Evolutionary conservation across 2,113 vertebrate species (phyloP).

Genomic region (Scophthalmus maximus): DNA sequence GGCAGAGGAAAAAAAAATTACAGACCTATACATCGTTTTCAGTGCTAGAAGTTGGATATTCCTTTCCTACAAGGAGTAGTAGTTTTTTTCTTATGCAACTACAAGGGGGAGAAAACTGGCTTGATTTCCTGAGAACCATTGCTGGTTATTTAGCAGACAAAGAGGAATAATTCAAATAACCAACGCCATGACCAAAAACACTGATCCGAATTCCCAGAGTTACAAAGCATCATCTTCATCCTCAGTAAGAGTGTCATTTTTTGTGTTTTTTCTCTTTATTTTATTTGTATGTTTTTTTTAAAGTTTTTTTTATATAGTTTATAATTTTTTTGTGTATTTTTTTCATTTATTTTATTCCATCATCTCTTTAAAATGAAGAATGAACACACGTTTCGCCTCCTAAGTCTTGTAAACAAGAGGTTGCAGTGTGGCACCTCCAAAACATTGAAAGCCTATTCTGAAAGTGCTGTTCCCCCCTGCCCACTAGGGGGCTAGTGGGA

Average conservation of each 20-base stretch:
- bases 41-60: constrained; percentile 98
- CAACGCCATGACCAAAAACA: constrained; percentile 95
- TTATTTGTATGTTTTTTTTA: constrained; percentile 69
- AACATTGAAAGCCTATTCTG: constrained; percentile 97
- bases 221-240: constrained; percentile 95
- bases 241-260: constrained; percentile 77
- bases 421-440: constrained; percentile 89
- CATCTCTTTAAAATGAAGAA: constrained; percentile 97
- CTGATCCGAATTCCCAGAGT: constrained; percentile 99
- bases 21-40: constrained; percentile 93
- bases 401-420: constrained; percentile 99
- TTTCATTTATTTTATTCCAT: constrained; percentile 82
- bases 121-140: constrained; percentile 99
- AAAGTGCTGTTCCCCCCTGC: constrained; percentile 95
- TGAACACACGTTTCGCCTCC: constrained; percentile 93
- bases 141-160: constrained; percentile 96
- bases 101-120: constrained; percentile 87
- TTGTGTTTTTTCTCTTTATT: constrained; percentile 47
- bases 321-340: constrained; percentile 48
- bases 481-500: constrained; percentile 58
- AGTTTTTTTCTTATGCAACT: constrained; percentile 74
- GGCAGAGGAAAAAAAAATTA: constrained; percentile 94
- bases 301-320: constrained; percentile 73
- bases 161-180: constrained; percentile 91
- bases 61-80: constrained; percentile 91